These are phyloP conservation scores for Puntigrus tetrazona DNA, from an alignment of 2,113 vertebrate genomes.

Conservation along the genomic window DNA sequence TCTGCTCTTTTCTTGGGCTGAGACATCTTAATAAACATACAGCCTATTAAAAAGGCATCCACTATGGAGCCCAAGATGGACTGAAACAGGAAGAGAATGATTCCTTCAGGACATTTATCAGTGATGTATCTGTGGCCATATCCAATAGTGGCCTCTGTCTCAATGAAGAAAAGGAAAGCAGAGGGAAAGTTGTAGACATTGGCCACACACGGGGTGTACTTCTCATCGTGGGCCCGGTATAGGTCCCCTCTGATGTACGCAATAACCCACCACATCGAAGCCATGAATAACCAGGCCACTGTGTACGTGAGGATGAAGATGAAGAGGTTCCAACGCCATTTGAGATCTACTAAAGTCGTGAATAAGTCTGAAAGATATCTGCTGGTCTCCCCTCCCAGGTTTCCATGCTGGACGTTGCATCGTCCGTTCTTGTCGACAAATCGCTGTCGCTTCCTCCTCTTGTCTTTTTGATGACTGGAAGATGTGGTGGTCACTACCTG, in stretches of 20 bases:
- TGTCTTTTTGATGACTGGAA: slow-evolving; percentile 87
- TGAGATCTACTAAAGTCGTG: slow-evolving; percentile 97
- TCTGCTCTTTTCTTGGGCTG: slow-evolving; percentile 98
- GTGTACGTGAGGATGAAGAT: slow-evolving; percentile 99
- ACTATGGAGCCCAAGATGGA: slow-evolving; percentile 98
- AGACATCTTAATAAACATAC: slow-evolving; percentile 99
- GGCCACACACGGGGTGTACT: slow-evolving; percentile 96
- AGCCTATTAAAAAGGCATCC: slow-evolving; percentile 97
- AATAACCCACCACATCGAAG: slow-evolving; percentile 98
- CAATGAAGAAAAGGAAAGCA: slow-evolving; percentile 97
- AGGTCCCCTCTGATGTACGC: slow-evolving; percentile 96
- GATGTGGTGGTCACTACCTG: slow-evolving; percentile 97
- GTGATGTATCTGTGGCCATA: slow-evolving; percentile 98
- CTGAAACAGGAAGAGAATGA: slow-evolving; percentile 98
- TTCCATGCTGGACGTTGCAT: slow-evolving; percentile 98
- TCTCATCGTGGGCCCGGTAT: slow-evolving; percentile 87
- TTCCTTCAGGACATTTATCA: slow-evolving; percentile 97
- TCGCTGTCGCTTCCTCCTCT: slow-evolving; percentile 92
- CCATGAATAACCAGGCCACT: slow-evolving; percentile 99
- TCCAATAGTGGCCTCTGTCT: slow-evolving; percentile 98
- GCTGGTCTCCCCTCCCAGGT: slow-evolving; percentile 96
- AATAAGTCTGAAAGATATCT: slow-evolving; percentile 98
- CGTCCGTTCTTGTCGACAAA: slow-evolving; percentile 99
- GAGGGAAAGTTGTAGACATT: slow-evolving; percentile 99
- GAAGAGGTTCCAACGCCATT: slow-evolving; percentile 99